Evolutionary conservation across 2,113 vertebrate species (phyloP), one percentile per base, ranked within the genome.

Genomic region (Siniperca knerii): DNA sequence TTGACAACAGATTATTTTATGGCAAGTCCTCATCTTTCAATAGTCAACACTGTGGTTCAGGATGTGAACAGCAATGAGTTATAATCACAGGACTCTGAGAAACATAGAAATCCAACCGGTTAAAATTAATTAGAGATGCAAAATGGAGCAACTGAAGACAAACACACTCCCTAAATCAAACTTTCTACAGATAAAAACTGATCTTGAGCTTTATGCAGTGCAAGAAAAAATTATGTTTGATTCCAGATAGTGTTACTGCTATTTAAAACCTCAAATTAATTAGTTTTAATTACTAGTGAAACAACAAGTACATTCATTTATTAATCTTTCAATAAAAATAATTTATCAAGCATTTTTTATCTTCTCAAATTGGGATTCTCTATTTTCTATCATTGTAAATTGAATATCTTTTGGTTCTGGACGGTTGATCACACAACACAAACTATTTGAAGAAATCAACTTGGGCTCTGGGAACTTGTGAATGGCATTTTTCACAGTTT

Each of bases 21-120:
- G 18, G 1, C 0, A 61, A 90, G 92, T 93, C 92, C 92, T 94
- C 92, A 93, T 91, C 2, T 78, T 82, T 58, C 0, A 84, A 44
- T 1, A 13, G 16, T 92, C 89, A 90, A 84, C 93, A 93, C 40
- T n/a, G 64, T 35, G 37, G 33, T 90, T 93, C 92, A 91, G 93
- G 84, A 93, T 94, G 93, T 94, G 92, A 94, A 93, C 92, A 93
- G 93, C 93, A 94, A 77, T n/a, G 35, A 78, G 84, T 69, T 90
- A 2, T 93, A 92, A 93, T 93, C 92, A 93, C 84, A 82, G 91
- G 88, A 94, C 93, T 80, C 21, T 29, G 29, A 0, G 8, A 13
- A 21, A 6, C 1, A n/a, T 5, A 18, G 9, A 77, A 54, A 65
- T 37, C 25, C 1, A 65, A n/a, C 64, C 3, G 1, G 6, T 10